Evolutionary conservation across 1,140 invertebrate species (phyloP), one percentile per base, ranked within the genome.

Genomic region (Cyclina sinensis): DNA sequence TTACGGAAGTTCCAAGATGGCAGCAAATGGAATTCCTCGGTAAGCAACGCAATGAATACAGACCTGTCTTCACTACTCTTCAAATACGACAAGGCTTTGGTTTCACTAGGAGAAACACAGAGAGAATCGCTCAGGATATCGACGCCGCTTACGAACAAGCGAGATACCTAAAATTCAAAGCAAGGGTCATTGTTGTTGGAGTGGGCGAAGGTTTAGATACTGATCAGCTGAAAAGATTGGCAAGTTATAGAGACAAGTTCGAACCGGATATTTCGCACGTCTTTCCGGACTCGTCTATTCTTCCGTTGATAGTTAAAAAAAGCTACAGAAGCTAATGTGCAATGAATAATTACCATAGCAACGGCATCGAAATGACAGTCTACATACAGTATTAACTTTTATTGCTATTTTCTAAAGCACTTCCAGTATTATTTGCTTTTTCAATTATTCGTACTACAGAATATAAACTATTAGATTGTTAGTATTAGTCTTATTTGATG

Each of bases 241-340:
- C 80, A 7, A 82, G 80, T 68, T 82, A 82, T 30, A 68, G 24
- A 32, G 30, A 24, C 39, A 57, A 18, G 32, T 62, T 39, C 16
- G 57, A 82, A n/a, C 80, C 80, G 18, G 80, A 82, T 43, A 46
- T 68, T 39, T 68, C 59, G 7, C 80, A 82, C 59, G 57, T 82
- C 14, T 82, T 82, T 51, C 80, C 57, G 27, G 16, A 32, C 12
- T 59, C 80, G 2, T 18, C 27, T n/a, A 37, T 37, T 32, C 43
- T 82, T 21, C 62, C 80, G 32, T 46, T 46, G 16, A 65, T 82
- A 30, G 80, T 82, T 21, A 82, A 82, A 59, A n/a, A n/a, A 82
- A 68, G 30, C 30, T 82, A 5, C 24, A 68, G 1, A 48, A 18
- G n/a, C 80, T 82, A 14, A 24, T 81, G 9, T 57, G 78, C 37